These are phyloP conservation scores for Lasioglossum calceatum DNA, from an alignment of 2,888 invertebrate species.

Conservation along the genomic window DNA sequence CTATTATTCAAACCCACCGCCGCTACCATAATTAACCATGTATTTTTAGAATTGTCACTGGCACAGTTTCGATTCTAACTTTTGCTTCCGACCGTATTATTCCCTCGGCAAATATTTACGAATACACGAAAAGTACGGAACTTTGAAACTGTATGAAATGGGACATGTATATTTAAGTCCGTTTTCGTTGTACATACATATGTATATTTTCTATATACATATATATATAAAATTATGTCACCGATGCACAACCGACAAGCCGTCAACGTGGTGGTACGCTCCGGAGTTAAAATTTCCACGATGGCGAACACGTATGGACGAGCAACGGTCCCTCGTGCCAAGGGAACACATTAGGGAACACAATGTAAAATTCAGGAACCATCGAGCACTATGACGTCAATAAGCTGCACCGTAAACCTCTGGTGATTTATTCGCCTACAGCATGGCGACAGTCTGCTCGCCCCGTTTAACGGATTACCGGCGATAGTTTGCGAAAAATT, in stretches of 20 bases:
- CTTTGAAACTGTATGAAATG: not conserved
- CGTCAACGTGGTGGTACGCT: not conserved
- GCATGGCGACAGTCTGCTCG: constrained; percentile 7
- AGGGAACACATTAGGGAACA: constrained; percentile 50
- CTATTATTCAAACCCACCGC: not conserved
- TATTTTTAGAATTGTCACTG: not conserved
- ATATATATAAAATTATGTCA: not conserved
- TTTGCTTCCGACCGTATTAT: not conserved
- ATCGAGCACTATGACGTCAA: constrained; percentile 54
- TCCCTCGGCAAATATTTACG: constrained; percentile 4
- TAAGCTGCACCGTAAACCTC: constrained; percentile 59
- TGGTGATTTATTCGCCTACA: constrained; percentile 60
- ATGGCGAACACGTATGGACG: not conserved
- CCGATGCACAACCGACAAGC: not conserved
- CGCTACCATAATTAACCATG: not conserved
- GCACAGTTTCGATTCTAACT: not conserved
- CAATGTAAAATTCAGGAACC: constrained; percentile 64
- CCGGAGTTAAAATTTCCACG: constrained; percentile 11
- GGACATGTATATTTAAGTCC: not conserved
- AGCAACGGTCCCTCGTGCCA: constrained; percentile 22
- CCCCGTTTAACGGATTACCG: constrained; percentile 54
- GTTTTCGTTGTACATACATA: not conserved
- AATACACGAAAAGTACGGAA: not conserved
- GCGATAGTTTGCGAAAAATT: constrained; percentile 17
- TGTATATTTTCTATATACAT: not conserved